These are phyloP conservation scores for Trididemnum clinides DNA, from an alignment of 23 tunicate species.

Conservation along the genomic window DNA sequence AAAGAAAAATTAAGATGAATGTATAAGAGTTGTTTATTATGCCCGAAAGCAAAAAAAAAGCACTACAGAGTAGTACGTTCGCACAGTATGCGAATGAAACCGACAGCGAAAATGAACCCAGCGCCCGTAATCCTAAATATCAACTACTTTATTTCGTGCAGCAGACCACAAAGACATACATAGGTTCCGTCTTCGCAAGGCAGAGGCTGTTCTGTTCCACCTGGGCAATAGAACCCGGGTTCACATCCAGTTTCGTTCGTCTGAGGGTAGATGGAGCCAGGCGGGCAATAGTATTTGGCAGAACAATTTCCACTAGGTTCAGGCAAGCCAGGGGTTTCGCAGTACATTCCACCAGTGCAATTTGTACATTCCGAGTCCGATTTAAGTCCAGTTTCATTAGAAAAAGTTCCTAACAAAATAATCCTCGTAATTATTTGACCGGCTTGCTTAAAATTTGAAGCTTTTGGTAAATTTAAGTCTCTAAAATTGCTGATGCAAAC, in stretches of 20 bases:
- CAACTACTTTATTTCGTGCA: too few relatives aligned
- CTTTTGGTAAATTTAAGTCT: too few relatives aligned
- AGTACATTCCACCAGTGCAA: slow-evolving; percentile 89
- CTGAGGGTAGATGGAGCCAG: slow-evolving; percentile 69
- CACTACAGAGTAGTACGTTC: too few relatives aligned
- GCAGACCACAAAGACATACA: slow-evolving; percentile 53
- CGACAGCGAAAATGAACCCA: too few relatives aligned
- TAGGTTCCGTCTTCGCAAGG: slow-evolving; percentile 89
- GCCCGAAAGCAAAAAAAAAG: too few relatives aligned
- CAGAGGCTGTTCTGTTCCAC: slow-evolving; percentile 48
- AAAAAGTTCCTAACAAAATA: slow-evolving; percentile 54
- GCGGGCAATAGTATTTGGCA: slow-evolving; percentile 80
- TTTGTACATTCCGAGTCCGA: slow-evolving; percentile 30
- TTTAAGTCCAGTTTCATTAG: slow-evolving; percentile 52
- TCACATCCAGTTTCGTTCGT: slow-evolving; percentile 61
- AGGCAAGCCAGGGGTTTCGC: slow-evolving; percentile 56
- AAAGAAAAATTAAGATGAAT: too few relatives aligned
- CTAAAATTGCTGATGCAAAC: too few relatives aligned
- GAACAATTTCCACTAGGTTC: slow-evolving; percentile 79
- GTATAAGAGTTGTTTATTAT: too few relatives aligned
- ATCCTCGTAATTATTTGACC: too few relatives aligned
- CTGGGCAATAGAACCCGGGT: slow-evolving; percentile 80
- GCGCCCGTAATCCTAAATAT: too few relatives aligned
- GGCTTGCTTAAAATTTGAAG: too few relatives aligned
- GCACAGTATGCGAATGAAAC: too few relatives aligned